A percentile compares a stretch with the other conserved stretches of the same genome.
These are phyloP conservation scores for Bolborhynchus lineola DNA, from an alignment of 2,113 vertebrate genomes.

Conservation along the genomic window DNA sequence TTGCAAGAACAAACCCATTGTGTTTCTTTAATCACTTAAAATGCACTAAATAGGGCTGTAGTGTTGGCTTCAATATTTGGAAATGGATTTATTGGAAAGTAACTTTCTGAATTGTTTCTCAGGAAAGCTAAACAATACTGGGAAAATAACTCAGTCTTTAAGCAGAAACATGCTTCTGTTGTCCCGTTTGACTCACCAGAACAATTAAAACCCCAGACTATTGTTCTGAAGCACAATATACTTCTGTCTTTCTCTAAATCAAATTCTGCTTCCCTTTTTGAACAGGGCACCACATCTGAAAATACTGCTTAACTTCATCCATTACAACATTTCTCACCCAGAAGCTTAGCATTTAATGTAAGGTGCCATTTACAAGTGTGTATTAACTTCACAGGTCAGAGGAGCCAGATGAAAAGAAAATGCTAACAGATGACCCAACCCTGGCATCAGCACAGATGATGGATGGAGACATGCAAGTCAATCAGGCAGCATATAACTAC, in stretches of 20 bases:
- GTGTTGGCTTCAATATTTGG: background rate
- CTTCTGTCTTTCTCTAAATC: background rate
- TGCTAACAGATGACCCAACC: constrained; percentile 82
- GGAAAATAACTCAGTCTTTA: accelerated
- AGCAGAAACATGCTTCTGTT: background rate
- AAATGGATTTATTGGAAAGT: background rate
- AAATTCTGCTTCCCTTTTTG: accelerated
- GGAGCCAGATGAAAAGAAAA: constrained; percentile 90
- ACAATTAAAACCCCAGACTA: too few relatives aligned
- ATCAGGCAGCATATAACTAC: constrained; percentile 91
- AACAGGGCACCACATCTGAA: background rate
- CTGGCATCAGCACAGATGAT: constrained; percentile 73
- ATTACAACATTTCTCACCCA: accelerated
- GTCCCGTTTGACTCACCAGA: background rate
- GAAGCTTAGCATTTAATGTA: accelerated
- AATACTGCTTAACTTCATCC: accelerated
- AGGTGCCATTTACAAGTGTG: accelerated
- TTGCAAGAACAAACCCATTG: background rate
- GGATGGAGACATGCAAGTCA: constrained; percentile 85
- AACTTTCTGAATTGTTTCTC: accelerated
- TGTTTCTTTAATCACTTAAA: accelerated
- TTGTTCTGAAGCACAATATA: background rate
- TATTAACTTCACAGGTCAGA: constrained; percentile 66
- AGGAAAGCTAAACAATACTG: background rate
- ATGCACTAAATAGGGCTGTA: background rate